phyloP scores from a whole-genome alignment of 2,113 vertebrate species.

The Melanerpes aurifrons region DNA sequence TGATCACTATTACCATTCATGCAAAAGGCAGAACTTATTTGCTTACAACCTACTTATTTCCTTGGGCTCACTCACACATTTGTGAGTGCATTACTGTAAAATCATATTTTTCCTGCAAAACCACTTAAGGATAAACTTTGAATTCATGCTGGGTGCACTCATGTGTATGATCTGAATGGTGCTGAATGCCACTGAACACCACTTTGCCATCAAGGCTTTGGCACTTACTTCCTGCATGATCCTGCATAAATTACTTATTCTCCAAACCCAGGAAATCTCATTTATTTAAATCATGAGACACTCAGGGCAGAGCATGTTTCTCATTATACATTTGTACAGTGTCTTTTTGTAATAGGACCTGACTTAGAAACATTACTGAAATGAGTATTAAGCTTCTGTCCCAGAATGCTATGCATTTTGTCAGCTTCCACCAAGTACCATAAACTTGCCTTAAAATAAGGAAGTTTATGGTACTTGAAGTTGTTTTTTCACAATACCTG shows the following conservation, averaged over 20 bases:
- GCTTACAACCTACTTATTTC: not conserved
- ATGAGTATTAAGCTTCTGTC: not conserved
- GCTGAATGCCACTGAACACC: rapidly evolving
- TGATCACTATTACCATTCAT: not conserved
- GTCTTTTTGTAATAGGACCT: not conserved
- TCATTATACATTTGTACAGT: not conserved
- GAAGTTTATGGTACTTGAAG: no score
- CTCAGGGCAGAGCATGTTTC: not conserved
- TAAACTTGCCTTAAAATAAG: not conserved
- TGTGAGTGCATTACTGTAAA: not conserved
- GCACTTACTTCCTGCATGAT: not conserved
- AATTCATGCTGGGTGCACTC: not conserved
- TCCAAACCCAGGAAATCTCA: not conserved
- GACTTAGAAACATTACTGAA: not conserved
- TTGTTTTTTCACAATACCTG: not conserved
- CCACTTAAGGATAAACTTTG: not conserved
- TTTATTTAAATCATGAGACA: not conserved
- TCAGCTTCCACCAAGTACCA: not conserved
- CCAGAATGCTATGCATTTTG: not conserved
- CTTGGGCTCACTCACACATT: not conserved
- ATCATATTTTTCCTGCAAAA: not conserved
- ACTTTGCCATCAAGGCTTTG: not conserved
- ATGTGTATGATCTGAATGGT: not conserved
- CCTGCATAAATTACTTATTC: not conserved
- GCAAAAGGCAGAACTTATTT: not conserved